These are phyloP conservation scores for Kryptolebias marmoratus DNA, from an alignment of 2,113 vertebrate species.

Conservation along the genomic window DNA sequence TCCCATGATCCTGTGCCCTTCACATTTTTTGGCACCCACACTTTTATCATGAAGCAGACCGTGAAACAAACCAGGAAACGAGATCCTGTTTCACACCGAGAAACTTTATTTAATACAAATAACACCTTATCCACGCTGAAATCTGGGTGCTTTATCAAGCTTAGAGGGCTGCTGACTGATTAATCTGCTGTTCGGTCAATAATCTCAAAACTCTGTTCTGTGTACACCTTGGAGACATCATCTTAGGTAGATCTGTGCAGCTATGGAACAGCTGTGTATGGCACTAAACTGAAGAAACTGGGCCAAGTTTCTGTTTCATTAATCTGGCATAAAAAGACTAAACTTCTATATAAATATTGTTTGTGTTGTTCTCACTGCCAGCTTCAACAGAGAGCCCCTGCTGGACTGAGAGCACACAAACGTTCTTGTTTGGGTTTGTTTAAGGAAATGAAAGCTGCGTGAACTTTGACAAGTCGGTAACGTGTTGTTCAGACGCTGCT, in stretches of 20 bases:
- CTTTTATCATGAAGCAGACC: conserved; percentile 45
- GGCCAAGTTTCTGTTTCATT: conserved; percentile 18
- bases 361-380: conserved; percentile 6
- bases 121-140: not conserved
- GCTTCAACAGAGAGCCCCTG: conserved; percentile 5
- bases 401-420: conserved; percentile 13
- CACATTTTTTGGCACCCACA: conserved; percentile 44
- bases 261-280: too few relatives aligned
- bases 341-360: conserved; percentile 29
- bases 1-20: conserved; percentile 65
- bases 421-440: conserved; percentile 38
- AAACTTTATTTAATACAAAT: not conserved
- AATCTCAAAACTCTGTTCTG: not conserved
- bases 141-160: not conserved
- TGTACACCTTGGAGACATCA: too few relatives aligned
- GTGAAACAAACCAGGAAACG: conserved; percentile 52
- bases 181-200: not conserved
- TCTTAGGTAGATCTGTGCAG: not conserved
- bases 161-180: not conserved
- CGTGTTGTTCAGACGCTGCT: conserved; percentile 37
- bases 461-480: conserved; percentile 20
- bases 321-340: not conserved
- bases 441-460: conserved; percentile 32
- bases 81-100: conserved; percentile 2
- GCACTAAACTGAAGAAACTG: not conserved